These are phyloP conservation scores for Amblyteles armatorius DNA, from an alignment of 2,888 invertebrate species.

Conservation along the genomic window DNA sequence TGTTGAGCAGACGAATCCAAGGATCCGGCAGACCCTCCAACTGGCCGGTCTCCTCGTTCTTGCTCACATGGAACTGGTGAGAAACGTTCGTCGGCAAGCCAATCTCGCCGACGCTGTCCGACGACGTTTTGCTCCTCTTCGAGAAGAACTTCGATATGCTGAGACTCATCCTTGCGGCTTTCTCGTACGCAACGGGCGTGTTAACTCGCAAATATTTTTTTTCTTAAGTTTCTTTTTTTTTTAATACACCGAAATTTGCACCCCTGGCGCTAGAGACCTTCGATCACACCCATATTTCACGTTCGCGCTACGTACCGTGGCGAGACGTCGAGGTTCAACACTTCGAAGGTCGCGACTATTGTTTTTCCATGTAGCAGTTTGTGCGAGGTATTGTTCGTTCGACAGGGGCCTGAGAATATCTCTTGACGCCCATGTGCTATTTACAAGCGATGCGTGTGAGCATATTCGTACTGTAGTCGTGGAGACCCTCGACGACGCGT, in stretches of 20 bases:
- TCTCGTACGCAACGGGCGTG: conserved; percentile 33
- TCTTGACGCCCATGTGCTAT: conserved; percentile 63
- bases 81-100: conserved; percentile 94
- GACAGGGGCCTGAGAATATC: conserved; percentile 40
- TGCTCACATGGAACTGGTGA: conserved; percentile 94
- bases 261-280: neutral
- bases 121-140: conserved; percentile 77
- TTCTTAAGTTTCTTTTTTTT: neutral
- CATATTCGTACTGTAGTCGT: neutral
- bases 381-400: conserved; percentile 37
- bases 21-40: conserved; percentile 94
- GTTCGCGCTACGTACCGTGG: neutral
- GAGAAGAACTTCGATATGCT: conserved; percentile 83
- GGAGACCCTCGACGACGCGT: neutral
- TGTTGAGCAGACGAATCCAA: conserved; percentile 92
- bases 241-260: neutral
- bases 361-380: conserved; percentile 4
- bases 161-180: conserved; percentile 79
- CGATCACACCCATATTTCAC: conserved; percentile 56
- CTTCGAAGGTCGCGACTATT: neutral
- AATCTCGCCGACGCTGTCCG: conserved; percentile 88
- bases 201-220: neutral
- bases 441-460: conserved; percentile 19
- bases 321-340: neutral
- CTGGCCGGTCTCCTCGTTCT: conserved; percentile 92